Base-by-base conservation (phyloP, 2,797 vertebrate species). In the Bovichtus diacanthus region DNA sequence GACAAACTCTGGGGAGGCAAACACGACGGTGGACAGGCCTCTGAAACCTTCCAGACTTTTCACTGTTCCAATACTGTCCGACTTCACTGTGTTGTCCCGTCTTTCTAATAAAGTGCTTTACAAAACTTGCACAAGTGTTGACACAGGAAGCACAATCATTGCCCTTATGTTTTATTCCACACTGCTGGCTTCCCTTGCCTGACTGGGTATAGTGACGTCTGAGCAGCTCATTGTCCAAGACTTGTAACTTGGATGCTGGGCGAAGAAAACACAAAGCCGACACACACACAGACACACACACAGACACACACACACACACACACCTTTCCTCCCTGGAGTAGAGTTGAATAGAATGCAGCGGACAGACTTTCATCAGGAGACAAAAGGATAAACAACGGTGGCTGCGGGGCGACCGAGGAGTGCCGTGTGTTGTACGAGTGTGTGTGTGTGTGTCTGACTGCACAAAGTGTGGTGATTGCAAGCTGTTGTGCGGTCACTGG, bases 351-450 rank as follows among this genome's bases (percentile, higher is more conserved):
- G 69, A 66, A 74, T 44, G 23, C 41, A 66, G 46, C 6, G 56
- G 29, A 61, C 54, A 63, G 65, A 76, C 53, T 71, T 73, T 61
- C 80, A 76, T 46, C 56, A 70, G 49, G 15, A 74, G 72, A 80
- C 76, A 69, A 54, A 71, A 34, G 67, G 62, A 64, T 53, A 70
- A 66, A 77, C 60, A 76, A 41, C 25, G 38, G 46, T 62, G 41
- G 70, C 66, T 80, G 73, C 67, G 53, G 53, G 80, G 61, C 53
- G 55, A 67, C 60, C 38, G 13, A 54, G 46, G 36, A 59, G 7
- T 3, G 2, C 18, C 44, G 55, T 47, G 41, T 53, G 38, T 46
- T 67, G 69, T 43, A 44, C n/a, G 39, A 25, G 63, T n/a, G n/a
- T n/a, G n/a, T n/a, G n/a, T 25, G 27, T 25, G 27, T 70, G 46